Conservation (phyloP, 2,888 invertebrate species). For the Acleris emargana region DNA sequence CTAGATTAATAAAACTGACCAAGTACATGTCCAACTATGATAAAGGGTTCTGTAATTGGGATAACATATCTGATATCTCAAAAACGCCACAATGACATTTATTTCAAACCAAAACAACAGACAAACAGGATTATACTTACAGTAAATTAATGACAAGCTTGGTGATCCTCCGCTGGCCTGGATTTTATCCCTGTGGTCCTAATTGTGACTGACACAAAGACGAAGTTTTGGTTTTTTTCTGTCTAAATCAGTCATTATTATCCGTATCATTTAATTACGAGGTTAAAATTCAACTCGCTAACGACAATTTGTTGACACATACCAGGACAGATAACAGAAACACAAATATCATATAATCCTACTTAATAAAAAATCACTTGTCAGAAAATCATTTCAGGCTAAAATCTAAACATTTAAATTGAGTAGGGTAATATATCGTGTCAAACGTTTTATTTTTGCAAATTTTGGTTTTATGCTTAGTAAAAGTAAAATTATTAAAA, state of each 20-base stretch:
- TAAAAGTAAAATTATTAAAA: background rate
- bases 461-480: background rate
- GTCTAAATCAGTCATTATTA: constrained; percentile 12
- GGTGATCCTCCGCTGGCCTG: too few species aligned
- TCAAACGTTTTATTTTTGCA: background rate
- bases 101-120: too few species aligned
- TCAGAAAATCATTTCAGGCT: background rate
- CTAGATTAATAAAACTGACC: too few species aligned
- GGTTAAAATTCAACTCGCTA: background rate
- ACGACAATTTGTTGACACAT: background rate
- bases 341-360: background rate
- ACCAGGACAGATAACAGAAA: background rate
- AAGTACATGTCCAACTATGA: too few species aligned
- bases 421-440: background rate
- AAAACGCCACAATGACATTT: too few species aligned
- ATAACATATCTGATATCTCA: too few species aligned
- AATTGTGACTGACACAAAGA: too few species aligned
- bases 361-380: background rate
- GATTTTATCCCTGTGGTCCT: too few species aligned
- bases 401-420: background rate
- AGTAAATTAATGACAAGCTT: too few species aligned
- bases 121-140: too few species aligned
- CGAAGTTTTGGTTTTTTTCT: constrained; percentile 16
- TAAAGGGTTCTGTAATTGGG: too few species aligned
- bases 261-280: too few species aligned